Evolutionary conservation across 1,140 invertebrate species (phyloP).

Genomic region (Cydia fagiglandana): DNA sequence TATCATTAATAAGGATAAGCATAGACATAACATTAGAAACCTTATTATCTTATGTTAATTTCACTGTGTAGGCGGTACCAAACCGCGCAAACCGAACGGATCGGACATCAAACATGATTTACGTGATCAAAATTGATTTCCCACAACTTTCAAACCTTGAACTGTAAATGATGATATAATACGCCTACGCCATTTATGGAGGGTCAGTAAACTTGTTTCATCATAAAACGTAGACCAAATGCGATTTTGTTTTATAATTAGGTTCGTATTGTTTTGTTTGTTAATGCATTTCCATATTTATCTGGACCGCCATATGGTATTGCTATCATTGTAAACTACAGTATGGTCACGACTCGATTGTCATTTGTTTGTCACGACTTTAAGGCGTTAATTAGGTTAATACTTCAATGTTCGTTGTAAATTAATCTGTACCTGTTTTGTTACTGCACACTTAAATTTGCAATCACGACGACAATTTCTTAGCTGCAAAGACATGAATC

Average conservation of each 20-base stretch:
- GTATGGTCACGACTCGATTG: not conserved
- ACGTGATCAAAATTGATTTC: not conserved
- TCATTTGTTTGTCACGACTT: slow-evolving; percentile 6
- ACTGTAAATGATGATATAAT: not conserved
- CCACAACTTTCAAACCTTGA: slow-evolving; percentile 19
- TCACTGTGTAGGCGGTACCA: not conserved
- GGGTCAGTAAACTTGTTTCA: not conserved
- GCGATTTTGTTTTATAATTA: slow-evolving; percentile 12
- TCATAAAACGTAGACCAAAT: not conserved
- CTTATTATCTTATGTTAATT: slow-evolving; percentile 23
- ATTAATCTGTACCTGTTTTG: not conserved
- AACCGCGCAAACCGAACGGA: not conserved
- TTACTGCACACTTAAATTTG: not conserved
- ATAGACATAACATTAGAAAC: slow-evolving; percentile 8
- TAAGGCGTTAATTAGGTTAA: slow-evolving; percentile 42
- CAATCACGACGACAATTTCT: not conserved
- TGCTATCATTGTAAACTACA: not conserved
- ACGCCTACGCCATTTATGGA: not conserved
- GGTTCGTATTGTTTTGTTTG: slow-evolving; percentile 5
- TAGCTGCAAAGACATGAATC: not conserved
- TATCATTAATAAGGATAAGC: not conserved
- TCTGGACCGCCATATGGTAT: not conserved
- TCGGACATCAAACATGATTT: not conserved
- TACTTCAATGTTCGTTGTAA: not conserved
- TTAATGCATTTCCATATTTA: slow-evolving; percentile 20